Percentiles rank a stretch among this genome's conserved stretches.
These are phyloP conservation scores for Amorpha juglandis DNA, from an alignment of 2,888 invertebrate genomes.

Conservation along the genomic window DNA sequence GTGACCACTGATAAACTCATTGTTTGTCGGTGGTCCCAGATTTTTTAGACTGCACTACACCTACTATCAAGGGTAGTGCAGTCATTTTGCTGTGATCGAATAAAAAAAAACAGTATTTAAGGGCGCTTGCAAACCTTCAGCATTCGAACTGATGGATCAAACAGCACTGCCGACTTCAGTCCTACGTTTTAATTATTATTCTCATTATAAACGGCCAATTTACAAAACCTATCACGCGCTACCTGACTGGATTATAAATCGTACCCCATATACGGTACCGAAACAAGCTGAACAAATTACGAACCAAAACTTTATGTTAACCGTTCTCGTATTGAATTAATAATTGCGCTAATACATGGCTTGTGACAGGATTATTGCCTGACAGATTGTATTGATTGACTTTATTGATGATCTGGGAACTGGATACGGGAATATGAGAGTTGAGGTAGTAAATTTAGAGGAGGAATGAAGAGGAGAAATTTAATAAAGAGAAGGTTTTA, in stretches of 20 bases:
- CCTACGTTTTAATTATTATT: constrained; percentile 13
- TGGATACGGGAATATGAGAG: background rate
- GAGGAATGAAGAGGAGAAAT: too few relatives aligned
- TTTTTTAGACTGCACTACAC: too few relatives aligned
- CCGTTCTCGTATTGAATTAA: constrained; percentile 39
- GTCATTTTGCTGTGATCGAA: too few relatives aligned
- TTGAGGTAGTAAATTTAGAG: background rate
- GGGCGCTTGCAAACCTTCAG: background rate
- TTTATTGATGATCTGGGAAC: constrained; percentile 21
- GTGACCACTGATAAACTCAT: too few relatives aligned
- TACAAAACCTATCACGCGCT: constrained; percentile 13
- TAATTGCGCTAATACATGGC: constrained; percentile 41
- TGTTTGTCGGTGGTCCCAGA: too few relatives aligned
- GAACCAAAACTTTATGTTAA: constrained; percentile 44
- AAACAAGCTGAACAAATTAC: constrained; percentile 41
- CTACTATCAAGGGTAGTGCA: too few relatives aligned
- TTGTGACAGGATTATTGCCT: constrained; percentile 44
- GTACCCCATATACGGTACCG: constrained; percentile 38
- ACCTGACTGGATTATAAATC: constrained; percentile 10
- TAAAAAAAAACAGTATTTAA: background rate
- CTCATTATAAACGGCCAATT: constrained; percentile 18
- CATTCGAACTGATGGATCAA: background rate
- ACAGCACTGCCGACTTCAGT: background rate
- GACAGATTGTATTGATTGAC: constrained; percentile 34
- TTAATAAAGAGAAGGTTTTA: too few relatives aligned